These are phyloP conservation scores for Rhorus exstirpatorius DNA, from an alignment of 2,888 invertebrate genomes.

Conservation along the genomic window DNA sequence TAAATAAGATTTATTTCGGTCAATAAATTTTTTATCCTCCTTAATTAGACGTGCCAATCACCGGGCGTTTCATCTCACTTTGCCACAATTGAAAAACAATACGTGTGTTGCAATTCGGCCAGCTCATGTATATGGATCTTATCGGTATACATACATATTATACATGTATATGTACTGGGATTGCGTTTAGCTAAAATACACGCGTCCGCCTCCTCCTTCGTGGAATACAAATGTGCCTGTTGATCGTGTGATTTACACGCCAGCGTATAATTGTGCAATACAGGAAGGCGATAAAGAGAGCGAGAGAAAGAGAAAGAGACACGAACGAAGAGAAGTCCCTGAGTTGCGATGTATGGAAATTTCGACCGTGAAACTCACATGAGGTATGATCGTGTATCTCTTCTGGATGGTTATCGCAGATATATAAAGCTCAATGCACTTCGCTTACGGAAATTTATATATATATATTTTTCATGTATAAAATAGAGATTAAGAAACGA, in stretches of 20 bases:
- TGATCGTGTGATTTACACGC: slow-evolving; percentile 56
- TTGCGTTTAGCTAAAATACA: slow-evolving; percentile 48
- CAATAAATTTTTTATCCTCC: background rate
- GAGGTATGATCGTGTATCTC: slow-evolving; percentile 32
- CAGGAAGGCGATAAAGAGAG: slow-evolving; percentile 50
- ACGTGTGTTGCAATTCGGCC: slow-evolving; percentile 6
- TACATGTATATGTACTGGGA: slow-evolving; percentile 11
- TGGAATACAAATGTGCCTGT: slow-evolving; percentile 56
- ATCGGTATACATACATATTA: background rate
- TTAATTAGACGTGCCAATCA: background rate
- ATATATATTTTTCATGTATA: background rate
- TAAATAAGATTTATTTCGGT: background rate
- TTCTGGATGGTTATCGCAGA: slow-evolving; percentile 19
- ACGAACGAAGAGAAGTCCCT: slow-evolving; percentile 69
- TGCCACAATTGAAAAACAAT: slow-evolving; percentile 4
- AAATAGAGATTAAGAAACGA: background rate
- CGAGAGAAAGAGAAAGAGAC: slow-evolving; percentile 13
- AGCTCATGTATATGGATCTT: too few species aligned
- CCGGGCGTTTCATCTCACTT: background rate
- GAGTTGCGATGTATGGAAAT: slow-evolving; percentile 76
- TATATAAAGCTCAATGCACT: background rate
- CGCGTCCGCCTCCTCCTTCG: slow-evolving; percentile 37
- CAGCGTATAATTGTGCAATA: slow-evolving; percentile 61
- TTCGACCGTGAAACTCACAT: slow-evolving; percentile 77
- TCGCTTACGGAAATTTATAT: background rate